Base-by-base conservation (phyloP, 1,140 invertebrate genomes). In the Drosophila tani region DNA sequence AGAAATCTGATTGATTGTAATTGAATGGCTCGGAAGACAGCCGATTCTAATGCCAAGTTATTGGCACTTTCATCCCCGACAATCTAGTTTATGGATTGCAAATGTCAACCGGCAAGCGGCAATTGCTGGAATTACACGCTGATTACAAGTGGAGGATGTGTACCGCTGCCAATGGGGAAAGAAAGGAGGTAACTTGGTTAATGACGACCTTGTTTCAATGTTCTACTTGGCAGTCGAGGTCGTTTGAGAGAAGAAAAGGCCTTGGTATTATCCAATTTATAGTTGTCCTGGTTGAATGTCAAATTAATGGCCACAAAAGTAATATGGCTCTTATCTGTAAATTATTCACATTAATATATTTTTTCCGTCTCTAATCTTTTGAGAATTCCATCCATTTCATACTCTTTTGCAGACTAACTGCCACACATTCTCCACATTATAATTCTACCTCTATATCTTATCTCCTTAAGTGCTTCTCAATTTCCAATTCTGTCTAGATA, bases 1-100 rank as follows among this genome's bases (percentile, higher is more conserved):
- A 75, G 60, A 81, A 81, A 71, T 78, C 59, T 77, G 80, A 82
- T 82, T 82, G 80, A 82, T 82, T 82, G 46, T 82, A 82, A 82
- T 82, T 75, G 56, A 53, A 76, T 73, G 46, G 58, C 19, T 41
- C 15, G 43, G 41, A 41, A 49, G 60, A 45, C 63, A 50, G 47
- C 62, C 24, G 57, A 82, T 82, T 82, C 75, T 75, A 60, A 75
- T 66, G 64, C 38, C 57, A 62, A 49, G 41, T 82, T 75, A 82
- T 82, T 83, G 74, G 51, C 65, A 70, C 75, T 83, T 79, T 82
- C 43, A 75, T 40, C 53, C 38, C 12, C 5, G 35, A 32, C 47
- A 70, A 56, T 67, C 67, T 70, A 53, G 67, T 70, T 70, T 70
- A 67, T 46, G 67, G 38, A 51, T 27, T 49, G 66, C 63, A 67